phyloP scores from a whole-genome alignment of 2,797 vertebrate genomes.

The Hypotaenidia okinawae region DNA sequence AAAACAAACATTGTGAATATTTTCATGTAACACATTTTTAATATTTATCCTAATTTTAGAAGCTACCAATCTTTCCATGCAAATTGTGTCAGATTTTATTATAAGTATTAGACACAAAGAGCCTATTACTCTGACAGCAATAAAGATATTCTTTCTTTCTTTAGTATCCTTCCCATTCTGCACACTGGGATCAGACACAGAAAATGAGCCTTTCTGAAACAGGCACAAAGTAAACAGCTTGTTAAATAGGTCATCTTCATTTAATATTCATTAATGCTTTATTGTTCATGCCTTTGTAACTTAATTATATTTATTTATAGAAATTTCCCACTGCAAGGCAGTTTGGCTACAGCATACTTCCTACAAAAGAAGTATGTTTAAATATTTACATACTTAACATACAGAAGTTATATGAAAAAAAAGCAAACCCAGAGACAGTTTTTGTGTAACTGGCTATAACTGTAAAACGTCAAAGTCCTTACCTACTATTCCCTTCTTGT shows the following conservation, averaged over 20 bases:
- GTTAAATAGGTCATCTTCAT: neutral
- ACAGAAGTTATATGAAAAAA: neutral
- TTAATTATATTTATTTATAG: constrained; percentile 8
- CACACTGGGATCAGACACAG: neutral
- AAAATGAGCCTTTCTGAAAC: neutral
- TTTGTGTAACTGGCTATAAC: neutral
- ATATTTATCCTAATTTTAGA: neutral
- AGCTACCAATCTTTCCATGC: neutral
- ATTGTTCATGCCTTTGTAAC: neutral
- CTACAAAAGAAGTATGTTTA: neutral
- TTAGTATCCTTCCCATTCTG: neutral
- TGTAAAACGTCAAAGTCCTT: neutral
- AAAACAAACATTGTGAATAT: neutral
- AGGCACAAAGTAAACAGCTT: neutral
- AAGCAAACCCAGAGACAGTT: neutral
- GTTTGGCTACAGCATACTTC: neutral
- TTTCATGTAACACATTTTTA: neutral
- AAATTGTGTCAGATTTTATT: neutral
- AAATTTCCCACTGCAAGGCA: neutral
- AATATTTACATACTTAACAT: neutral
- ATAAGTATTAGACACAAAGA: neutral
- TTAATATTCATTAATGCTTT: neutral
- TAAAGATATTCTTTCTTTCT: neutral
- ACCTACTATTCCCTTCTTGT: neutral
- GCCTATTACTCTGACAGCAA: neutral